These are phyloP conservation scores for Megalops cyprinoides DNA, from an alignment of 2,797 vertebrate genomes.

Conservation along the genomic window DNA sequence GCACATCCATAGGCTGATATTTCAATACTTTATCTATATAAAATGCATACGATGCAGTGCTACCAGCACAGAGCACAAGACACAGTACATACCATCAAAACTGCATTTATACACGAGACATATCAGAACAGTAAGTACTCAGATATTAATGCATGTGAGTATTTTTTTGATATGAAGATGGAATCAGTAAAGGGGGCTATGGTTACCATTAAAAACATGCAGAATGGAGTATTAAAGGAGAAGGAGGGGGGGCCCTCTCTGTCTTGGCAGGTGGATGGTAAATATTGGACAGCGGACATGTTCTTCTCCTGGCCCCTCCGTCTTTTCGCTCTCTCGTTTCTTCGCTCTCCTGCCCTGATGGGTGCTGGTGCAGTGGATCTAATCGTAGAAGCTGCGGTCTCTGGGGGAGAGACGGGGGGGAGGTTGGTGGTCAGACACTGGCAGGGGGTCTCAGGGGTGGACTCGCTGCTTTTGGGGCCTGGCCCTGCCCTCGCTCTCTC, in stretches of 20 bases:
- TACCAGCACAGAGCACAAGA: conserved; percentile 31
- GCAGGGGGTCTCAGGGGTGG: background rate
- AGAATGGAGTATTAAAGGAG: conserved; percentile 17
- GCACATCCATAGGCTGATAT: background rate
- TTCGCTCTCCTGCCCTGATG: background rate
- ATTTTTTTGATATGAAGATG: background rate
- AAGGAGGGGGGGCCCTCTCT: background rate
- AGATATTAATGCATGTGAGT: background rate
- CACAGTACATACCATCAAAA: conserved; percentile 30
- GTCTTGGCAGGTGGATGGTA: too few relatives aligned
- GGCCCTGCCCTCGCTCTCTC: too few relatives aligned
- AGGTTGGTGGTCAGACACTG: background rate
- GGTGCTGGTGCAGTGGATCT: background rate
- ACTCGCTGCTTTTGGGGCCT: too few relatives aligned
- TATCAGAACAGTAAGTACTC: background rate
- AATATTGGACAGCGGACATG: background rate
- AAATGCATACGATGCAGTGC: conserved; percentile 38
- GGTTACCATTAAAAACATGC: conserved; percentile 25
- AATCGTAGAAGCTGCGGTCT: background rate
- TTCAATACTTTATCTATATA: background rate
- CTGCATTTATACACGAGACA: conserved; percentile 34
- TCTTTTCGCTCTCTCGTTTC: too few relatives aligned
- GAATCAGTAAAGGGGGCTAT: too few relatives aligned
- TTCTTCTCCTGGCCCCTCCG: too few relatives aligned
- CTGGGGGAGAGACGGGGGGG: background rate